phyloP scores from a whole-genome alignment of 53 echinoderm and acorn worm genomes.

The Paelopatides confundens region DNA sequence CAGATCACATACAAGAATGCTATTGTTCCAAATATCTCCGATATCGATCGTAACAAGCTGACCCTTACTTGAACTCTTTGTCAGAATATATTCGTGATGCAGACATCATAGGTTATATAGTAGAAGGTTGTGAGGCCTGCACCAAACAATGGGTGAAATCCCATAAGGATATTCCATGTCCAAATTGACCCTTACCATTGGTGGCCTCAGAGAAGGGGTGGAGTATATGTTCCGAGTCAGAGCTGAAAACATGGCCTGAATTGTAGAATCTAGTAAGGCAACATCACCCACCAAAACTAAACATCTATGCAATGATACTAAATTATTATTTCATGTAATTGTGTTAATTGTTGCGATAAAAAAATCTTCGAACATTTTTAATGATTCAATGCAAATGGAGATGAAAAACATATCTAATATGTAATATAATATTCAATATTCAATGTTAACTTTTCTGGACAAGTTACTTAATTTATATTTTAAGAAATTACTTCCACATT shows the following conservation, averaged over 20 bases:
- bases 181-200: constrained; percentile 76
- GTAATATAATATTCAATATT: too few relatives aligned
- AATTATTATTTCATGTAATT: too few relatives aligned
- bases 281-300: constrained; percentile 92
- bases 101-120: constrained; percentile 92
- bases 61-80: constrained; percentile 89
- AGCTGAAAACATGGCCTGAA: constrained; percentile 93
- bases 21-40: constrained; percentile 79
- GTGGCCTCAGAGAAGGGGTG: constrained; percentile 84
- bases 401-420: too few relatives aligned
- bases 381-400: too few relatives aligned
- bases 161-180: constrained; percentile 91
- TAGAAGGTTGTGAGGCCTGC: constrained; percentile 90
- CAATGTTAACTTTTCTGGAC: too few relatives aligned
- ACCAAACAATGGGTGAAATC: constrained; percentile 97
- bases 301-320: too few relatives aligned
- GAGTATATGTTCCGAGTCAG: constrained; percentile 95
- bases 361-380: too few relatives aligned
- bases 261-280: constrained; percentile 92
- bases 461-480: too few relatives aligned
- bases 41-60: constrained; percentile 76
- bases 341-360: too few relatives aligned
- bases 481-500: too few relatives aligned
- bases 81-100: constrained; percentile 90
- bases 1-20: too few relatives aligned